Conservation (phyloP, 2,888 invertebrate species). For the Drosophila histrio region DNA sequence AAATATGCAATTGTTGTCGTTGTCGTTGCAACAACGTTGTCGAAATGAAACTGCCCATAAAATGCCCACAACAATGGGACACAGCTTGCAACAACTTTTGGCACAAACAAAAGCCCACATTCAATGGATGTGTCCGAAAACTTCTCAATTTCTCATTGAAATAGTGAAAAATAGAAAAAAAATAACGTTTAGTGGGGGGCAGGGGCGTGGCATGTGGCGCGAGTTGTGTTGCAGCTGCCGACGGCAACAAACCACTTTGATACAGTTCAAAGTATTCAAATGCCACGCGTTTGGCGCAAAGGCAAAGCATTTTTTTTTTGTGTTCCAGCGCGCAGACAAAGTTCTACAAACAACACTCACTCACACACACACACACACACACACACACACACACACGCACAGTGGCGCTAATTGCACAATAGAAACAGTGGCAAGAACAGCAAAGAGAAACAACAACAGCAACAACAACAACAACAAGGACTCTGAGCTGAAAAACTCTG, state of each 20-base stretch:
- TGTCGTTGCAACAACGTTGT: constrained; percentile 3
- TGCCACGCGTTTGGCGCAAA: constrained; percentile 34
- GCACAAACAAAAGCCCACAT: constrained; percentile 51
- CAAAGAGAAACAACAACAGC: not conserved
- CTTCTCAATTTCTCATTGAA: constrained; percentile 52
- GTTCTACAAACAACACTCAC: constrained; percentile 35
- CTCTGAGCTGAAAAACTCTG: constrained; percentile 54
- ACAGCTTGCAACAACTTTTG: constrained; percentile 31
- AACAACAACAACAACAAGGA: constrained; percentile 13
- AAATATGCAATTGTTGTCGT: constrained; percentile 21
- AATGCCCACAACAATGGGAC: constrained; percentile 71
- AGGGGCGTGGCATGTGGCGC: constrained; percentile 5
- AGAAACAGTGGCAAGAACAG: constrained; percentile 38
- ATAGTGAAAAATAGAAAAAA: constrained; percentile 1
- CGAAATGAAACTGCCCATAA: constrained; percentile 68
- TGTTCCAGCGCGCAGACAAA: constrained; percentile 1
- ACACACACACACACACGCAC: constrained; percentile 16
- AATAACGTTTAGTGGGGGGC: not conserved
- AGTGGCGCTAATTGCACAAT: constrained; percentile 71
- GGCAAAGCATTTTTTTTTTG: constrained; percentile 31
- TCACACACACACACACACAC: constrained; percentile 16
- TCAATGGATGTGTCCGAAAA: constrained; percentile 55
- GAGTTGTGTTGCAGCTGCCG: constrained; percentile 55
- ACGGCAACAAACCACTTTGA: constrained; percentile 67
- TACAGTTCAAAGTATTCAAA: constrained; percentile 73